Conservation (phyloP, 2,888 invertebrate genomes). For the Linnaemya vulpina region DNA sequence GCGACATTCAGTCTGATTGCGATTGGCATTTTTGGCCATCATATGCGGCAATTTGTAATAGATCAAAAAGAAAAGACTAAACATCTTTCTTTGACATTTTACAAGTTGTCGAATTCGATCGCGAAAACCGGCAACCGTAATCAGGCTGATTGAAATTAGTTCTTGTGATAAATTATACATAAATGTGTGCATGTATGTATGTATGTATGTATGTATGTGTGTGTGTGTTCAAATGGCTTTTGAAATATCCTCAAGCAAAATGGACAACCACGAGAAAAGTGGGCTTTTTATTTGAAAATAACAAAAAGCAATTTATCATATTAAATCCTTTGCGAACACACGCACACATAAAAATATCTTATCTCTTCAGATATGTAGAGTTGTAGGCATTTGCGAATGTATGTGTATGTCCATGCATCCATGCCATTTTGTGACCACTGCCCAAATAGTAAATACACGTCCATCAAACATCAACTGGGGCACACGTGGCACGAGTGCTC, state of each 20-base stretch:
- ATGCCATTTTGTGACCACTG: constrained; percentile 21
- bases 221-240: background rate
- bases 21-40: no score
- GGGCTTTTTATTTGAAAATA: no score
- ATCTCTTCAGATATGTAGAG: constrained; percentile 17
- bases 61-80: no score
- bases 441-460: constrained; percentile 16
- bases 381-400: no score
- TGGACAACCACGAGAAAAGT: constrained; percentile 35
- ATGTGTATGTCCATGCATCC: background rate
- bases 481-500: constrained; percentile 58
- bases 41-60: no score
- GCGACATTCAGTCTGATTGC: background rate
- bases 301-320: constrained; percentile 51
- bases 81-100: no score
- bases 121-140: no score
- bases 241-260: constrained; percentile 21
- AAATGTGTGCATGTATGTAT: no score
- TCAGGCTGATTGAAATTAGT: no score
- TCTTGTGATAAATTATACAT: no score
- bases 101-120: no score
- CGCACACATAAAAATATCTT: background rate
- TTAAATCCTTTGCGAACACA: constrained; percentile 58
- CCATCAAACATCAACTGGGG: constrained; percentile 55
- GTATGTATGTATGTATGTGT: no score